Conservation (phyloP, 2,113 vertebrate species). For the Conger conger region DNA sequence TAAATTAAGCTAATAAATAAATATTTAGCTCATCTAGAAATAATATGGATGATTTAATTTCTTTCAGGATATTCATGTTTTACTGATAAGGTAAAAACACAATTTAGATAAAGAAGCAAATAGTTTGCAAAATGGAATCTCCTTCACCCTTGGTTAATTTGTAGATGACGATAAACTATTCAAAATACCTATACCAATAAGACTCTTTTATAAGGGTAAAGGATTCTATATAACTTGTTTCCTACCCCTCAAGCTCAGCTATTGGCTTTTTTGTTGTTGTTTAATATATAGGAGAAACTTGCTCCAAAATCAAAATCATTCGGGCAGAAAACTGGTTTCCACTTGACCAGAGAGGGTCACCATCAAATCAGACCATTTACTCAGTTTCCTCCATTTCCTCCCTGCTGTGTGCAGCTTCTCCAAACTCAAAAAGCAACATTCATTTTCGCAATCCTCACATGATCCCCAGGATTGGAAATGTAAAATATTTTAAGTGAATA, state of each 20-base stretch:
- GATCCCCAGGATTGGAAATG: neutral
- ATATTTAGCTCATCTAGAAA: neutral
- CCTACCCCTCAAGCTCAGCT: constrained; percentile 47
- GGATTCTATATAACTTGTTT: constrained; percentile 44
- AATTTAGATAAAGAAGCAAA: neutral
- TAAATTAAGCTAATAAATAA: neutral
- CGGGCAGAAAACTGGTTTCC: constrained; percentile 62
- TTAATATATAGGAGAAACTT: constrained; percentile 49
- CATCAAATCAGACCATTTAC: neutral
- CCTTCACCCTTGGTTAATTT: neutral
- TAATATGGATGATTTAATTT: neutral
- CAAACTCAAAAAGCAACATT: neutral
- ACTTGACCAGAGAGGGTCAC: neutral
- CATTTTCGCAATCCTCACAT: neutral
- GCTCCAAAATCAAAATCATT: constrained; percentile 52
- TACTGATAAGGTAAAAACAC: neutral
- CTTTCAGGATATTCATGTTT: constrained; percentile 12
- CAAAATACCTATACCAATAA: neutral
- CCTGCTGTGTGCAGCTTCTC: neutral
- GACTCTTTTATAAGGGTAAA: constrained; percentile 33
- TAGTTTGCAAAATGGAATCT: neutral
- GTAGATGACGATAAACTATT: neutral
- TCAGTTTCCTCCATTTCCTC: neutral
- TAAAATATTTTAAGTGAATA: neutral
- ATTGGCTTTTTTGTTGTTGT: constrained; percentile 40